Conservation (phyloP, 2,797 vertebrate genomes). For the Ctenosaura bakeri region DNA sequence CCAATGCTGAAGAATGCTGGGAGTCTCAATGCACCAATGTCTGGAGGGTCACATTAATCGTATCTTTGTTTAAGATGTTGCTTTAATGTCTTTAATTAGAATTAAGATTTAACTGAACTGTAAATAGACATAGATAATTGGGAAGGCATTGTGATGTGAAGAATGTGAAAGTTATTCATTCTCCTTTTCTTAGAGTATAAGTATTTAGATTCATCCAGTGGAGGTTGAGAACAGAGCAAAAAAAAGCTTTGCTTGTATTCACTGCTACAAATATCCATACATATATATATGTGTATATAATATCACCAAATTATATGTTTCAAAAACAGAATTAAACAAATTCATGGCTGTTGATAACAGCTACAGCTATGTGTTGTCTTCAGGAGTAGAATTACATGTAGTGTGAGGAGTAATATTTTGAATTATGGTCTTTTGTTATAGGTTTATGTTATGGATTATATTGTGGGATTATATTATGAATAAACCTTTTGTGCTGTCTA, state of each 20-base stretch:
- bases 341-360: too few species aligned
- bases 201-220: neutral
- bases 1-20: too few species aligned
- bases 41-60: too few species aligned
- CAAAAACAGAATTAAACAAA: neutral
- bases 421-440: too few species aligned
- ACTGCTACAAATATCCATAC: too few species aligned
- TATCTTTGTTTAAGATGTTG: neutral
- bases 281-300: too few species aligned
- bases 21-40: too few species aligned
- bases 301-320: too few species aligned
- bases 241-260: neutral
- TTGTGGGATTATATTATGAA: neutral
- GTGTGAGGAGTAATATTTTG: too few species aligned
- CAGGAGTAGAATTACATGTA: neutral
- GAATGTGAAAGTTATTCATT: too few species aligned
- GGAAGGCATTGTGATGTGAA: neutral
- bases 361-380: neutral
- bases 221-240: neutral
- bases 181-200: neutral
- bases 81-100: neutral
- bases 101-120: neutral
- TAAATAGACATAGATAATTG: neutral
- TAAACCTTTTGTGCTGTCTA: neutral
- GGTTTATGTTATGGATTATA: neutral